Evolutionary conservation across 1,140 invertebrate genomes (phyloP), one percentile per base, ranked within the genome.

Genomic region (Argopecten irradians): DNA sequence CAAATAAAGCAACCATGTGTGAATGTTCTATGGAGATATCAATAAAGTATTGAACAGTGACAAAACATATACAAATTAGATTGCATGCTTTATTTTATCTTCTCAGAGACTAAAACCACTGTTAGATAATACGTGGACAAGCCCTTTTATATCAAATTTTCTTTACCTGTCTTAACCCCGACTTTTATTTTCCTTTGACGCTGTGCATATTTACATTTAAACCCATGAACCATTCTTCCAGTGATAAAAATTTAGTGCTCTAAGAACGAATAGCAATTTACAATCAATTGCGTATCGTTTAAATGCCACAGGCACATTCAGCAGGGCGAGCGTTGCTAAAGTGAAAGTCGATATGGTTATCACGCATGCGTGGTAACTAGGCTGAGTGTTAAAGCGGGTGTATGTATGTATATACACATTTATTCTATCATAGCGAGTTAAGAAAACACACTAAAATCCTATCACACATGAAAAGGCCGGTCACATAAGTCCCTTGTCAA

Each of bases 341-440:
- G 55, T 71, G 55, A 71, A 71, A 71, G 55, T 71, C 55, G 55
- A 71, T 71, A 71, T 71, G 55, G 55, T 71, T 71, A 71, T n/a
- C 55, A 71, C 55, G 55, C 55, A 71, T 71, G 55, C 55, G 55
- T n/a, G 55, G 55, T 71, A 71, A 28, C 55, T 71, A 71, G 55
- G 55, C 28, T 71, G 55, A 71, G 55, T 71, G 55, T 71, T 71
- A 71, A 28, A 71, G 5, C 2, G 55, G 55, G 55, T 71, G 55
- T 71, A 71, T 71, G 9, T 19, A 16, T 22, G 55, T 71, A 71
- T 71, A n/a, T 71, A 71, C 28, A 71, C 55, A 71, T n/a, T n/a
- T 71, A 5, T 71, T 71, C 55, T 71, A 71, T 71, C 55, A n/a
- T 71, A n/a, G 55, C n/a, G 55, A 28, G 55, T 71, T 71, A 71